A percentile compares a stretch with the other conserved stretches of the same genome.
Conservation (phyloP, 1,140 invertebrate genomes). For the Babylonia areolata region DNA sequence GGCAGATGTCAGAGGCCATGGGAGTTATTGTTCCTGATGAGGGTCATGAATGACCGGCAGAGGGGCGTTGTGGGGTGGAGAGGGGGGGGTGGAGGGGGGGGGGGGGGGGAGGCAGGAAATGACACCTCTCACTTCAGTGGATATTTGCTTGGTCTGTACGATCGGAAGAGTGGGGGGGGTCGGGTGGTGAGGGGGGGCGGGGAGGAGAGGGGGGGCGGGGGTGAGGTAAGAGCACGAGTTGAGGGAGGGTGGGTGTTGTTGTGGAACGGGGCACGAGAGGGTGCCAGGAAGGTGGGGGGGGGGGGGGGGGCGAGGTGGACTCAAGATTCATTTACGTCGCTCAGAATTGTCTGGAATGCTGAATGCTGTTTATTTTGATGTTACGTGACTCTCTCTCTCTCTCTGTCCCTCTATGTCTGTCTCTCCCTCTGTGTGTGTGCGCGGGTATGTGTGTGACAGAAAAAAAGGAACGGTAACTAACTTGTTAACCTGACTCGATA, state of each 20-base stretch:
- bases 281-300: neutral
- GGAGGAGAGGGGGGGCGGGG: neutral
- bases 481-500: too few relatives aligned
- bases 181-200: neutral
- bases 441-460: too few relatives aligned
- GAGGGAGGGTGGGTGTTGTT: neutral
- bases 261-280: neutral
- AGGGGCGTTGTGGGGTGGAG: too few relatives aligned
- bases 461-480: too few relatives aligned
- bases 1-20: slow-evolving; percentile 21
- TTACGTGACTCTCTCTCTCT: too few relatives aligned
- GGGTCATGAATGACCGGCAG: neutral
- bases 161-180: neutral
- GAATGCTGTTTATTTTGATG: too few relatives aligned
- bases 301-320: neutral
- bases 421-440: too few relatives aligned
- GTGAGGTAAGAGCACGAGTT: neutral
- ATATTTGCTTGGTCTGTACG: neutral
- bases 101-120: neutral
- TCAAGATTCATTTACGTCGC: too few relatives aligned
- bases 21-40: slow-evolving; percentile 18
- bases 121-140: neutral
- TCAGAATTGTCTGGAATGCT: too few relatives aligned
- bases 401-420: too few relatives aligned
- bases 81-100: neutral